Evolutionary conservation across 1,140 invertebrate species (phyloP), one percentile per base, ranked within the genome.

Genomic region (Solen grandis): DNA sequence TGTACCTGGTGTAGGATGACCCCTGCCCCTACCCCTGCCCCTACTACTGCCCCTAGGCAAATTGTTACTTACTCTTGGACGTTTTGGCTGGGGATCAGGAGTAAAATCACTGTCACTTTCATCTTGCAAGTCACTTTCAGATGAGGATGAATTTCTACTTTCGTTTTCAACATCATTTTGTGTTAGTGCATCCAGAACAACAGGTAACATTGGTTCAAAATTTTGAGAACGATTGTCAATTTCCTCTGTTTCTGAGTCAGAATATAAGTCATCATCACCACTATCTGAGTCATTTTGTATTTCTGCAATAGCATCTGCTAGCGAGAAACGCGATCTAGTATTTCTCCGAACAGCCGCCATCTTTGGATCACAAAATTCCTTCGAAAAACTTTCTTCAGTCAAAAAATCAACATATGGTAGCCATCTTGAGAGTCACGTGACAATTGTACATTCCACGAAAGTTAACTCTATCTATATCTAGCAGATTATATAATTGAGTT

Each of bases 41-140:
- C 46, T 50, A n/a, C n/a, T n/a, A n/a, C n/a, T n/a, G n/a, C 60
- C 60, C 27, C 10, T 62, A 62, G 60, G 27, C 60, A 62, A 8
- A 62, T 62, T 62, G n/a, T n/a, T n/a, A n/a, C n/a, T n/a, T n/a
- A n/a, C n/a, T n/a, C n/a, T n/a, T n/a, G n/a, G n/a, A n/a, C 60
- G 60, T 62, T 62, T 62, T 62, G 27, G 60, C n/a, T 62, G 60
- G 60, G 60, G 60, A 36, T 8, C 35, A 62, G 60, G 10, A 62
- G 60, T 62, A 29, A 31, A 62, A 62, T 62, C 60, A 62, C 60
- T 62, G 60, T 62, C 60, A 62, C 60, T 62, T 62, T 62, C 60
- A 62, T 62, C 27, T 10, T 62, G 60, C 60, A 62, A 13, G 60
- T 62, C 60, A 62, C 60, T 62, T 62, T 62, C 60, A 31, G 27